phyloP scores from a whole-genome alignment of 2,797 vertebrate species.

The Chiloscyllium punctatum region DNA sequence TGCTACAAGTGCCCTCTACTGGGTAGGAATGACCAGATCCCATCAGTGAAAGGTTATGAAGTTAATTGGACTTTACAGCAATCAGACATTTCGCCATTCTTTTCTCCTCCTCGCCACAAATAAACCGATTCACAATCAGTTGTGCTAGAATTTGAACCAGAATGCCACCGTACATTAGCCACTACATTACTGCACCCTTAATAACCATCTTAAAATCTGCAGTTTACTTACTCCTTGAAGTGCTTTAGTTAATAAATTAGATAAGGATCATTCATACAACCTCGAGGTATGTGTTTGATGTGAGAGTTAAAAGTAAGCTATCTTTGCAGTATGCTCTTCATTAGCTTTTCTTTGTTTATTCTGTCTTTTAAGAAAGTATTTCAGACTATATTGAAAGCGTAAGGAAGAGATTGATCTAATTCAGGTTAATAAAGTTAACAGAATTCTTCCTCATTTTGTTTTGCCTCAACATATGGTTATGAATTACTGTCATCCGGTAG shows the following conservation, averaged over 20 bases:
- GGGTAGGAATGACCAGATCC: background rate
- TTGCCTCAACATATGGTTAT: slow-evolving; percentile 8
- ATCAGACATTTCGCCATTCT: background rate
- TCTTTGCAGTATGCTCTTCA: background rate
- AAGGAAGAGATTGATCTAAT: slow-evolving; percentile 5
- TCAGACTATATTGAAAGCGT: background rate
- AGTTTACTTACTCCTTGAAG: slow-evolving; percentile 34
- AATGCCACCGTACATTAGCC: background rate
- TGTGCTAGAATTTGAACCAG: background rate
- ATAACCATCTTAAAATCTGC: background rate
- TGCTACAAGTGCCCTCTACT: background rate
- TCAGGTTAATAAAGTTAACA: slow-evolving; percentile 10
- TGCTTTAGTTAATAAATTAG: slow-evolving; percentile 36
- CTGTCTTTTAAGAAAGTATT: background rate
- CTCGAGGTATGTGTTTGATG: background rate
- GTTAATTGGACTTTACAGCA: slow-evolving; percentile 2
- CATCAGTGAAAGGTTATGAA: background rate
- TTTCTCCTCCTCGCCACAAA: background rate
- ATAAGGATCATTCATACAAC: slow-evolving; percentile 32
- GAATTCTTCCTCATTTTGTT: background rate
- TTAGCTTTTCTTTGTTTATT: background rate
- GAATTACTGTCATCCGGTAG: background rate
- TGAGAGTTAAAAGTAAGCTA: background rate
- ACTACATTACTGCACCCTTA: background rate
- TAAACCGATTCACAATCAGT: background rate